These are phyloP conservation scores for Eumaeus atala DNA, from an alignment of 1,140 invertebrate genomes.

Conservation along the genomic window DNA sequence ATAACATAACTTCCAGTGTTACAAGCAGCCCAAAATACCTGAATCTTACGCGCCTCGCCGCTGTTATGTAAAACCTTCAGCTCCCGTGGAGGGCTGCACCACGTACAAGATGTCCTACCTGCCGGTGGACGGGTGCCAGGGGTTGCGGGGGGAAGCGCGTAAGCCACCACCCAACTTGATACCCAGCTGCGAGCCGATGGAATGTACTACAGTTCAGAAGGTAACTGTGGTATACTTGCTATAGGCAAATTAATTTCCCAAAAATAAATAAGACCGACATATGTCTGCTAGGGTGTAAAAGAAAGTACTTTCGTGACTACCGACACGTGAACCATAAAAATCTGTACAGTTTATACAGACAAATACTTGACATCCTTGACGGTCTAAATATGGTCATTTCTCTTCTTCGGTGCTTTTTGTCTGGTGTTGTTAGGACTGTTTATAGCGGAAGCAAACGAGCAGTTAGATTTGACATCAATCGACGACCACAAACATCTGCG, in stretches of 20 bases:
- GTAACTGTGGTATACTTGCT: constrained; percentile 43
- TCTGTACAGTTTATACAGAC: no score
- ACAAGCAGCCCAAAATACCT: constrained; percentile 61
- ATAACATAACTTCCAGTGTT: constrained; percentile 39
- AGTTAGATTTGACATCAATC: no score
- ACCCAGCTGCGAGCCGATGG: constrained; percentile 74
- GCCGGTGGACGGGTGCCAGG: constrained; percentile 62
- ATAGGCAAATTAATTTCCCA: neutral
- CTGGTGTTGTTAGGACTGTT: no score
- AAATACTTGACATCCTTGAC: no score
- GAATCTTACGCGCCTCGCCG: constrained; percentile 59
- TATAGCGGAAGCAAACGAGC: no score
- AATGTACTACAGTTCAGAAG: constrained; percentile 76
- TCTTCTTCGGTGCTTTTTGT: no score
- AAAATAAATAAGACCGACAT: no score
- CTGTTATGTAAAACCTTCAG: constrained; percentile 55
- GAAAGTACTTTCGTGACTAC: no score
- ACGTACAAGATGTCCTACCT: constrained; percentile 72
- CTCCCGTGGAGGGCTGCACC: constrained; percentile 68
- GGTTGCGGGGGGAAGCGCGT: constrained; percentile 51
- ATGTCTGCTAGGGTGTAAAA: no score
- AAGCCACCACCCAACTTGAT: constrained; percentile 62
- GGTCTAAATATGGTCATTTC: no score
- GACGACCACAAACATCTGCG: no score
- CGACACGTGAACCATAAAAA: no score